phyloP scores from a whole-genome alignment of 2,113 vertebrate genomes.

The Arothron firmamentum region DNA sequence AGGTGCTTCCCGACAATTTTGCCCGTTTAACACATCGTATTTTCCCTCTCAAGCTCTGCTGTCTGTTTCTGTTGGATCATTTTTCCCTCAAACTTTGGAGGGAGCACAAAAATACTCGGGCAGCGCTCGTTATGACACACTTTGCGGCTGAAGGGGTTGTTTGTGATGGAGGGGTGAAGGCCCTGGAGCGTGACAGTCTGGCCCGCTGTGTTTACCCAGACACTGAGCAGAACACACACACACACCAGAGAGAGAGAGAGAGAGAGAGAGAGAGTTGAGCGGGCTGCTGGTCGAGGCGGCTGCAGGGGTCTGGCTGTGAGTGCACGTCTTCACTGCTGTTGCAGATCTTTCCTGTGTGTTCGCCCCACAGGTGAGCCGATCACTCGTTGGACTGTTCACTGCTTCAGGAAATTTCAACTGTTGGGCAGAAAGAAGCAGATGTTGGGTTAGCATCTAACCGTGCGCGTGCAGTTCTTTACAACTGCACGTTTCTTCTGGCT shows the following conservation, averaged over 20 bases:
- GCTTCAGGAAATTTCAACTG: slow-evolving; percentile 51
- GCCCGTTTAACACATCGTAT: too few species aligned
- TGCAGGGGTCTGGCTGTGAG: slow-evolving; percentile 52
- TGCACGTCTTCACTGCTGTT: slow-evolving; percentile 29
- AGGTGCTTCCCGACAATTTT: too few species aligned
- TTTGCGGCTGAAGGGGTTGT: slow-evolving; percentile 55
- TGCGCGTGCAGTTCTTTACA: slow-evolving; percentile 16
- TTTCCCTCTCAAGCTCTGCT: too few species aligned
- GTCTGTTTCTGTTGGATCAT: too few species aligned
- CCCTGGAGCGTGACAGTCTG: slow-evolving; percentile 63
- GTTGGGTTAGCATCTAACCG: slow-evolving; percentile 12
- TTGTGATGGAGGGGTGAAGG: slow-evolving; percentile 66
- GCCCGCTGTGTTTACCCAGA: slow-evolving; percentile 59
- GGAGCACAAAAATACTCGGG: too few species aligned
- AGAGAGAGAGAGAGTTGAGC: slow-evolving; percentile 1
- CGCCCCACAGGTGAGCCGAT: too few species aligned
- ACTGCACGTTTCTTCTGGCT: slow-evolving; percentile 14
- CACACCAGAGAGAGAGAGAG: slow-evolving; percentile 29
- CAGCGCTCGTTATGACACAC: neutral
- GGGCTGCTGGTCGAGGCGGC: slow-evolving; percentile 23
- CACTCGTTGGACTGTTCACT: neutral
- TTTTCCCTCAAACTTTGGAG: too few species aligned
- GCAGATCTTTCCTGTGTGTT: too few species aligned
- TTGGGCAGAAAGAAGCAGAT: slow-evolving; percentile 13
- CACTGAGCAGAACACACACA: slow-evolving; percentile 45